These are phyloP conservation scores for Synanthedon vespiformis DNA, from an alignment of 2,888 invertebrate genomes.

Conservation along the genomic window DNA sequence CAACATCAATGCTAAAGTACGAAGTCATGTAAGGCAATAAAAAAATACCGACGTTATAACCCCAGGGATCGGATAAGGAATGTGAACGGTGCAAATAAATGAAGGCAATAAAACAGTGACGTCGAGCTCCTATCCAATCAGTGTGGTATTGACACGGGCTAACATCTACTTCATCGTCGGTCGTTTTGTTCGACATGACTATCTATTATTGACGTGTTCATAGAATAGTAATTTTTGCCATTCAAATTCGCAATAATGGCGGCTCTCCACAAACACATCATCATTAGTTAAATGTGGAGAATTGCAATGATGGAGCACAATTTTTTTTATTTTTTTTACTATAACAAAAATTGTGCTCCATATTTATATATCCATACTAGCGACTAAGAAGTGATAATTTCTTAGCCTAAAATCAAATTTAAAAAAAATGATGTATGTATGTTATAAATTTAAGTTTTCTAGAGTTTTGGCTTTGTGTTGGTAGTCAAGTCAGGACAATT, in stretches of 20 bases:
- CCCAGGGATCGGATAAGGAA: background rate
- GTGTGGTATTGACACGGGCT: slow-evolving; percentile 42
- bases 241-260: background rate
- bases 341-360: no score
- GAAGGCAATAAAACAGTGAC: slow-evolving; percentile 31
- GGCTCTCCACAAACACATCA: background rate
- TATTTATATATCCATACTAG: no score
- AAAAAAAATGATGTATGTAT: no score
- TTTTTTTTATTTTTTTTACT: no score
- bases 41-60: slow-evolving; percentile 2
- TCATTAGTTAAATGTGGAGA: no score
- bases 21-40: slow-evolving; percentile 11
- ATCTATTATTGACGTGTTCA: slow-evolving; percentile 7
- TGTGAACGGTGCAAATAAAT: slow-evolving; percentile 22
- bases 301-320: no score
- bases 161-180: slow-evolving; percentile 11
- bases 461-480: no score
- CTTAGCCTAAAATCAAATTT: no score
- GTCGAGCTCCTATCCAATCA: slow-evolving; percentile 34
- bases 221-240: background rate
- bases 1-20: background rate
- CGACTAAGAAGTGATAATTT: no score
- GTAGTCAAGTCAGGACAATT: no score
- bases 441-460: no score
- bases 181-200: slow-evolving; percentile 21